These are phyloP conservation scores for Habropoda laboriosa DNA, from an alignment of 1,140 invertebrate genomes.

Conservation along the genomic window DNA sequence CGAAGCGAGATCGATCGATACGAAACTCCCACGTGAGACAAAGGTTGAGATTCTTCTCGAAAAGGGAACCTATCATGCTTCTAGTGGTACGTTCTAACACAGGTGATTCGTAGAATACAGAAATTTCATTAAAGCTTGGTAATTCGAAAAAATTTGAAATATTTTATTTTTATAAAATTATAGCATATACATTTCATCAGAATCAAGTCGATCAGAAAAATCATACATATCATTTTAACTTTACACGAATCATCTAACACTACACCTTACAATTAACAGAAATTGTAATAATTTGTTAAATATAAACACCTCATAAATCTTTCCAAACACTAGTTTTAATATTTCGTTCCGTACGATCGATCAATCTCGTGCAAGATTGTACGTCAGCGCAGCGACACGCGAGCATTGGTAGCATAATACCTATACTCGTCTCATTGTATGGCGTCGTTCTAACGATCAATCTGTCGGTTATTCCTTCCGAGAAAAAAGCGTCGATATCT, in stretches of 20 bases:
- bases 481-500: conserved; percentile 31
- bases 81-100: not conserved
- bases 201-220: too few species aligned
- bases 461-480: conserved; percentile 32
- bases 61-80: not conserved
- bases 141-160: too few species aligned
- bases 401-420: conserved; percentile 15
- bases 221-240: too few species aligned
- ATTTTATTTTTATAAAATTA: too few species aligned
- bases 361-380: conserved; percentile 41
- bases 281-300: not conserved
- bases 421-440: conserved; percentile 10
- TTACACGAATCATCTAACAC: not conserved
- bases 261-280: not conserved
- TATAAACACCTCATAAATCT: not conserved
- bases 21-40: too few species aligned
- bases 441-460: conserved; percentile 16
- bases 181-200: too few species aligned
- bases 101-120: not conserved
- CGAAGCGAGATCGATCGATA: conserved; percentile 33
- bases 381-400: conserved; percentile 38
- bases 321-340: not conserved
- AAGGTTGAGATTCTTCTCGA: not conserved
- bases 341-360: not conserved
- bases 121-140: too few species aligned